Evolutionary conservation across 2,113 vertebrate species (phyloP).

Genomic region (Hylia prasina): DNA sequence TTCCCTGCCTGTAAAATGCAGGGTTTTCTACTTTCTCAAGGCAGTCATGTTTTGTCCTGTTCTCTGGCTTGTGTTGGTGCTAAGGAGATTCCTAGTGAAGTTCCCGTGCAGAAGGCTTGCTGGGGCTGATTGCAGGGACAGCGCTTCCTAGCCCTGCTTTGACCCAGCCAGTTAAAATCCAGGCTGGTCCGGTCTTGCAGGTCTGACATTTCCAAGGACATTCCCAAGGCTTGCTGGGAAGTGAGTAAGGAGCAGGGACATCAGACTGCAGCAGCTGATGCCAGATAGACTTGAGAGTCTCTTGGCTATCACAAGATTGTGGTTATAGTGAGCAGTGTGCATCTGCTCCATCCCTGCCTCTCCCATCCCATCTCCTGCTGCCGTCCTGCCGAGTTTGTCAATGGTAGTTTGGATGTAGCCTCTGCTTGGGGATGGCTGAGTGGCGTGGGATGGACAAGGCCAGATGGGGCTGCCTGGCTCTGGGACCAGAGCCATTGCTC

Average conservation of each 20-base stretch:
- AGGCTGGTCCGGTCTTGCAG: neutral
- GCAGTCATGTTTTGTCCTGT: neutral
- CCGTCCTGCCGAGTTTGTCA: neutral
- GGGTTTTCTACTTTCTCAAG: neutral
- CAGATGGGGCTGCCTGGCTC: neutral
- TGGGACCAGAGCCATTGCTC: conserved; percentile 15
- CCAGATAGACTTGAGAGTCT: neutral
- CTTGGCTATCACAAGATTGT: neutral
- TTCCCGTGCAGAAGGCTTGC: neutral
- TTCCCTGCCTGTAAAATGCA: neutral
- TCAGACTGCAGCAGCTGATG: neutral
- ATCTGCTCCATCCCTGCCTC: neutral
- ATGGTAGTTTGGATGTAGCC: neutral
- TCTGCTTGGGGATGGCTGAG: neutral
- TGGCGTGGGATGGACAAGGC: neutral
- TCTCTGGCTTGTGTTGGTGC: neutral
- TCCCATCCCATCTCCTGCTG: neutral
- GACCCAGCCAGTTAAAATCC: neutral
- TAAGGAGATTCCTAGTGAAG: neutral
- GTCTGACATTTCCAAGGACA: neutral
- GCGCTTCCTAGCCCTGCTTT: neutral
- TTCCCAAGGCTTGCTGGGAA: neutral
- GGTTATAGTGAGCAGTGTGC: neutral
- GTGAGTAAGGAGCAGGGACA: neutral
- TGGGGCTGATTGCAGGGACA: neutral